Evolutionary conservation across 2,113 vertebrate genomes (phyloP).

Genomic region (Sciurus niger): DNA sequence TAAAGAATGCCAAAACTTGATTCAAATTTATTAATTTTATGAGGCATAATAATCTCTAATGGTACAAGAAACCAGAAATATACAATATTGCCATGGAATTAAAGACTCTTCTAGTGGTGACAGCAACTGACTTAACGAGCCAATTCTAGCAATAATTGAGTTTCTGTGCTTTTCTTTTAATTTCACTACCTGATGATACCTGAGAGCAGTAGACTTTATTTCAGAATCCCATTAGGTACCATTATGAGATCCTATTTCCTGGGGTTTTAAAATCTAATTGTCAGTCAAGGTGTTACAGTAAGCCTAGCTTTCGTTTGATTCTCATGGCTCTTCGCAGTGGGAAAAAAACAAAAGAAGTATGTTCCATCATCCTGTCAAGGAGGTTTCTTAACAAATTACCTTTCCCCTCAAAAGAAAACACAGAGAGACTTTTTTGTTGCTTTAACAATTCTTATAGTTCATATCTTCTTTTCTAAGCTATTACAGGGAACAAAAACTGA

Average conservation of each 20-base stretch:
- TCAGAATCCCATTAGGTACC: constrained; percentile 86
- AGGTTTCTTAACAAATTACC: constrained; percentile 95
- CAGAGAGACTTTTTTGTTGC: constrained; percentile 90
- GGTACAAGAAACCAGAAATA: constrained; percentile 80
- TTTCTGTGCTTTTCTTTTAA: constrained; percentile 88
- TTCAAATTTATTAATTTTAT: constrained; percentile 86
- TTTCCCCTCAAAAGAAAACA: constrained; percentile 92
- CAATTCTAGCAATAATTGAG: constrained; percentile 84
- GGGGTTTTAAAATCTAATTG: constrained; percentile 89
- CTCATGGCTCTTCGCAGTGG: constrained; percentile 88
- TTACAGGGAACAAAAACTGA: constrained; percentile 85
- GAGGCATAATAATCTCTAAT: constrained; percentile 83
- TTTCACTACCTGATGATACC: constrained; percentile 86
- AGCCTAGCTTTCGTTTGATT: constrained; percentile 91
- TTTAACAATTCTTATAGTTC: constrained; percentile 89
- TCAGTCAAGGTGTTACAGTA: constrained; percentile 92
- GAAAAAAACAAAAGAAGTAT: constrained; percentile 91
- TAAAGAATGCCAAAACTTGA: constrained; percentile 80
- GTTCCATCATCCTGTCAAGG: constrained; percentile 96
- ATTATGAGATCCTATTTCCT: constrained; percentile 88
- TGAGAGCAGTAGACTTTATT: constrained; percentile 86
- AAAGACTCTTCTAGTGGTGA: constrained; percentile 81
- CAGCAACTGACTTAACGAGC: constrained; percentile 76
- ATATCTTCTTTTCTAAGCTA: constrained; percentile 87
- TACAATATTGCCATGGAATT: constrained; percentile 67